Percentiles rank a stretch among this genome's conserved stretches.
These are phyloP conservation scores for Phalera bucephala DNA, from an alignment of 2,888 invertebrate species.

Conservation along the genomic window DNA sequence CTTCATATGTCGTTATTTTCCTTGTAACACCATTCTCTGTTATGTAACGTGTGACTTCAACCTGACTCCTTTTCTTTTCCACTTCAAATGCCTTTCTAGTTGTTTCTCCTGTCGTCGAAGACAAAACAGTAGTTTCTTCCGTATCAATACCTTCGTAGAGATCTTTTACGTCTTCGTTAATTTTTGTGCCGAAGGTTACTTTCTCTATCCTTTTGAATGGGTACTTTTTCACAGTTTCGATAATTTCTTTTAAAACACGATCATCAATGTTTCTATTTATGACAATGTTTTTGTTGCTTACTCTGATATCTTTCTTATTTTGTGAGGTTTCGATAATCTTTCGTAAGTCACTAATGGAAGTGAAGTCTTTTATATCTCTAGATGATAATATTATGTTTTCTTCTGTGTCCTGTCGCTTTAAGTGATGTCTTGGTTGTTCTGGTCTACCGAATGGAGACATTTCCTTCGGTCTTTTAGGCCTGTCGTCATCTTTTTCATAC, in stretches of 20 bases:
- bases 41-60: constrained; percentile 76
- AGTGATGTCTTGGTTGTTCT: constrained; percentile 68
- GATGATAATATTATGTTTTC: constrained; percentile 77
- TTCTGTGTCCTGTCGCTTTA: constrained; percentile 74
- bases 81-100: constrained; percentile 73
- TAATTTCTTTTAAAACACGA: constrained; percentile 70
- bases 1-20: constrained; percentile 77
- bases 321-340: constrained; percentile 74
- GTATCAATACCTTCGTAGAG: constrained; percentile 73
- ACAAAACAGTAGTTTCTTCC: constrained; percentile 64
- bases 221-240: constrained; percentile 76
- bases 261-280: constrained; percentile 76
- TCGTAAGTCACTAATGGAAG: constrained; percentile 72
- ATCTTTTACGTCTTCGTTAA: constrained; percentile 84
- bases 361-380: constrained; percentile 75
- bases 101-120: constrained; percentile 60
- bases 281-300: constrained; percentile 75
- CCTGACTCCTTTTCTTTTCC: constrained; percentile 74
- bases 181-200: constrained; percentile 80
- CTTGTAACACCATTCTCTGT: constrained; percentile 75
- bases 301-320: constrained; percentile 67
- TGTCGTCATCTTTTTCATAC: constrained; percentile 75
- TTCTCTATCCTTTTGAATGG: constrained; percentile 78
- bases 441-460: constrained; percentile 71
- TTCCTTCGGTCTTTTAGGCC: constrained; percentile 67